A percentile compares a stretch with the other conserved stretches of the same genome.
phyloP scores from a whole-genome alignment of 2,797 vertebrate species.

The Eulemur coronatus region DNA sequence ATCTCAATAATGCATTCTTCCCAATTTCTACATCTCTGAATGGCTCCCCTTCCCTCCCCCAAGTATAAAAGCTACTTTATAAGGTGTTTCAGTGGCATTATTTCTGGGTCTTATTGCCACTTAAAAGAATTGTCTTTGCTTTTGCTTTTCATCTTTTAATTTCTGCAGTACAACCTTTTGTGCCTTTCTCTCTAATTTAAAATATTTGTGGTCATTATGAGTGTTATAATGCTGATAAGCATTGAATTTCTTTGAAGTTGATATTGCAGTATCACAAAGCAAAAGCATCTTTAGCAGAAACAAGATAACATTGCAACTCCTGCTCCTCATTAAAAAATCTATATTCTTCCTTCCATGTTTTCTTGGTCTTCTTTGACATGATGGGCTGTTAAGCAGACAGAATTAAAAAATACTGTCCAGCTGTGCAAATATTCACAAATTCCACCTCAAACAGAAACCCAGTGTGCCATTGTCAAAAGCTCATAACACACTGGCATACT shows the following conservation, averaged over 20 bases:
- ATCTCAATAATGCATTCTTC: not conserved
- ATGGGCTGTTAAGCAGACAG: not conserved
- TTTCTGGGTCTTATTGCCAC: not conserved
- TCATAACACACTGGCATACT: not conserved
- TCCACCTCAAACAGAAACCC: not conserved
- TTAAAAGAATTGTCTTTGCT: not conserved
- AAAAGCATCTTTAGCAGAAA: not conserved
- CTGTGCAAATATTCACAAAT: not conserved
- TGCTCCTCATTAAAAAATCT: not conserved
- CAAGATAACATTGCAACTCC: not conserved
- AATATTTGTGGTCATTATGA: not conserved
- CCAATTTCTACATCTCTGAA: not conserved
- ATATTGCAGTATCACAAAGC: not conserved
- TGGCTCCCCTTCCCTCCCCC: accelerated
- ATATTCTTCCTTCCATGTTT: not conserved
- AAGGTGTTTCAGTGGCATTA: not conserved
- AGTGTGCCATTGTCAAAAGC: not conserved
- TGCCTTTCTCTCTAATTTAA: not conserved
- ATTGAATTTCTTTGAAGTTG: not conserved
- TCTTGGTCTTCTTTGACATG: not conserved
- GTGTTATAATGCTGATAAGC: not conserved
- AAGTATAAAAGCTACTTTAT: not conserved
- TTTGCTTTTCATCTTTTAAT: not conserved
- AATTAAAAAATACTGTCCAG: not conserved
- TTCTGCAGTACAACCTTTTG: not conserved